phyloP scores from a whole-genome alignment of 2,888 invertebrate genomes.

The Dolomedes plantarius region DNA sequence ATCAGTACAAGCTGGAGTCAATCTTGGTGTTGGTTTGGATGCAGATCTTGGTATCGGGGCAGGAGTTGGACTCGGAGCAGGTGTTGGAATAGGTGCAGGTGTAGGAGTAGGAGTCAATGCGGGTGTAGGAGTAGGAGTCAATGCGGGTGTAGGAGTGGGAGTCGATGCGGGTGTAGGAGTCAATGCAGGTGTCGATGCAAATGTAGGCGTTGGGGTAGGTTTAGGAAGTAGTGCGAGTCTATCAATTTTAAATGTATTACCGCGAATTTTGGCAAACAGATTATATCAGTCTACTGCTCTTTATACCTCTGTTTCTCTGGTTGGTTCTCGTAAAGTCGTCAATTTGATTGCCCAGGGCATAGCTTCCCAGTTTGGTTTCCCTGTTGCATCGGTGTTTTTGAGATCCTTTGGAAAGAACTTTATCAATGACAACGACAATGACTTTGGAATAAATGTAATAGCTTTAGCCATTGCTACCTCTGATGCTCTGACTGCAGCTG shows the following conservation, averaged over 20 bases:
- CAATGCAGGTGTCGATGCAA: conserved; percentile 1
- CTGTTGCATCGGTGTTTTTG: conserved; percentile 25
- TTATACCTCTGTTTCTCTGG: conserved; percentile 36
- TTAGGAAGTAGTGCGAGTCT: too few relatives aligned
- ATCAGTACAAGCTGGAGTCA: too few relatives aligned
- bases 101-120: not conserved
- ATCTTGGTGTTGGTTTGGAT: too few relatives aligned
- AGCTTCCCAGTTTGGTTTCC: conserved; percentile 44
- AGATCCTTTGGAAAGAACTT: conserved; percentile 9
- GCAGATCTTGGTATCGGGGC: not conserved
- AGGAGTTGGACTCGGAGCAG: not conserved
- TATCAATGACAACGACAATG: conserved; percentile 17
- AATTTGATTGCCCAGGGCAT: conserved; percentile 49
- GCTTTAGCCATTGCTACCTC: conserved; percentile 35
- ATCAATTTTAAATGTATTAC: conserved; percentile 14
- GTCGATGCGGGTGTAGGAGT: conserved; percentile 5
- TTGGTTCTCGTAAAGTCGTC: conserved; percentile 32
- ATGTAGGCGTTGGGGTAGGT: not conserved
- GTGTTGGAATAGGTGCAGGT: not conserved
- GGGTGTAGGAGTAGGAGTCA: conserved; percentile 5
- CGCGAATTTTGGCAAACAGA: conserved; percentile 29
- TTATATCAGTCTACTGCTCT: conserved; percentile 39
- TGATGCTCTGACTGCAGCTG: conserved; percentile 33
- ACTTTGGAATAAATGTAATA: conserved; percentile 7
- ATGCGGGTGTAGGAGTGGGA: conserved; percentile 26